Percentiles rank a stretch among this genome's conserved stretches.
Conservation (phyloP, 2,113 vertebrate genomes). For the Athene cunicularia region DNA sequence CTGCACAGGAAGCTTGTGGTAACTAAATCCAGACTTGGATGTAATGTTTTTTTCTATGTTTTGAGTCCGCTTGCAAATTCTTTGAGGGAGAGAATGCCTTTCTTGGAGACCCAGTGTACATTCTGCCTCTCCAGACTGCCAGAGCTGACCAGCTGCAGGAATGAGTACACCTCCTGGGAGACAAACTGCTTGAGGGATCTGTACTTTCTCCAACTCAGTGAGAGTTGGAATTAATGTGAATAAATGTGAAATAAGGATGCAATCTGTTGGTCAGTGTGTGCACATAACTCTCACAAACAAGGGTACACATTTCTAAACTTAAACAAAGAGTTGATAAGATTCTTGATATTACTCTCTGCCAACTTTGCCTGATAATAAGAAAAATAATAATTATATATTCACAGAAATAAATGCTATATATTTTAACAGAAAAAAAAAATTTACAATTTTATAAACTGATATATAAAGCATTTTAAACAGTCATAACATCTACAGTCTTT, state of each 20-base stretch:
- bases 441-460: background rate
- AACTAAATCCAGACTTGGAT: background rate
- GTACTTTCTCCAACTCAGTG: slow-evolving; percentile 6
- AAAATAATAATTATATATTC: background rate
- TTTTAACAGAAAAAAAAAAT: background rate
- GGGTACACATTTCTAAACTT: background rate
- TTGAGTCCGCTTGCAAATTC: slow-evolving; percentile 1
- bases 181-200: slow-evolving; percentile 40
- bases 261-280: background rate
- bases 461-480: background rate
- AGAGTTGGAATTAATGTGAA: slow-evolving; percentile 40
- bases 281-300: background rate
- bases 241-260: slow-evolving; percentile 12
- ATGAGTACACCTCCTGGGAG: background rate
- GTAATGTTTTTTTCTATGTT: background rate
- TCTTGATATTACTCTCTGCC: background rate
- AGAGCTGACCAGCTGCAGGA: slow-evolving; percentile 35
- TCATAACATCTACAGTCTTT: background rate
- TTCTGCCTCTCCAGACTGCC: slow-evolving; percentile 50
- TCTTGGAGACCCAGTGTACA: background rate
- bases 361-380: background rate
- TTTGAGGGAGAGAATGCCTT: slow-evolving; percentile 25
- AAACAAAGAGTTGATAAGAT: background rate
- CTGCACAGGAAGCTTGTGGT: background rate
- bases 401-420: background rate